Evolutionary conservation across 1,140 invertebrate species (phyloP), one percentile per base, ranked within the genome.

Genomic region (Rhynchophorus ferrugineus): DNA sequence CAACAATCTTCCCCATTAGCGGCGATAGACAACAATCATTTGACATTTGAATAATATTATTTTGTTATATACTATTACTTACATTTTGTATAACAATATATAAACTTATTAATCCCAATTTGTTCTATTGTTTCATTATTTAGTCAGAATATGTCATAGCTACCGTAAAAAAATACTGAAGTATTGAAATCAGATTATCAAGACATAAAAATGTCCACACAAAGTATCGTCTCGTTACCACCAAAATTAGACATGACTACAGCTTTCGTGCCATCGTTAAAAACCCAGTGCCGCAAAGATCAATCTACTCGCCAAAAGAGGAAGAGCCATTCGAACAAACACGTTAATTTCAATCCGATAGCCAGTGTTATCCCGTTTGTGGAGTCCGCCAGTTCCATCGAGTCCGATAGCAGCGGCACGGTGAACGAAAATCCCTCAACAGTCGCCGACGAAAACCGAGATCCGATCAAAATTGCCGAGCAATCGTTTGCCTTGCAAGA

Each of bases 181-280:
- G n/a, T n/a, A n/a, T n/a, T n/a, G n/a, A n/a, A n/a, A n/a, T n/a
- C n/a, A n/a, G n/a, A n/a, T n/a, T n/a, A n/a, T n/a, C n/a, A n/a
- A n/a, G n/a, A n/a, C 11, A 29, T 29, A 38, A 51, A 49, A 21
- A 66, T 66, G 64, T 66, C 64, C 8, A 58, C 56, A 22, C 61
- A 63, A 46, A 66, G 64, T 45, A 47, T 66, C 46, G 54, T 63
- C 35, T 66, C 64, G 0, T 44, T 64, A 36, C 62, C 62, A 22
- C 58, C 60, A 8, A 55, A 59, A 39, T 44, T 65, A 36, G 54
- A 63, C 54, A 58, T 64, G 51, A 60, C 49, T 18, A 46, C 62
- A 1, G 54, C 51, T 47, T 61, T 58, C n/a, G 44, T 59, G 38
- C 50, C 47, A 19, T 45, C 54, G 17, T 35, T 62, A 21, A 5